Evolutionary conservation across 2,888 invertebrate genomes (phyloP).

Genomic region (Parapristionchus giblindavisi): DNA sequence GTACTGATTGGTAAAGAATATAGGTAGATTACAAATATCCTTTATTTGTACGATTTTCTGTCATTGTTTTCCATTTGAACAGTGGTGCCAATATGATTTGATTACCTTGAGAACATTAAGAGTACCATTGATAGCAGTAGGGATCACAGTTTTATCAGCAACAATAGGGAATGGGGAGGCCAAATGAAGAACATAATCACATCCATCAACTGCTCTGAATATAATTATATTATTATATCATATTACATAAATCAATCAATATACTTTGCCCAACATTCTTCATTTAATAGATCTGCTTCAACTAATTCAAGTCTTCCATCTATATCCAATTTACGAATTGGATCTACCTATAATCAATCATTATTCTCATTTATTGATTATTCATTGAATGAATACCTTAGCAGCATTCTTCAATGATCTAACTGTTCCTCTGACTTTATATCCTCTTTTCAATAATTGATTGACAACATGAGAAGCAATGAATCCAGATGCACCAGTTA

Average conservation of each 20-base stretch:
- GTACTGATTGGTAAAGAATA: too few species aligned
- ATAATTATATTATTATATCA: background rate
- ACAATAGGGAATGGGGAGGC: constrained; percentile 68
- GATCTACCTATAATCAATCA: constrained; percentile 44
- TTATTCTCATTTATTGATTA: background rate
- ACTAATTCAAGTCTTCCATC: constrained; percentile 58
- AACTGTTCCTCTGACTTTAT: constrained; percentile 72
- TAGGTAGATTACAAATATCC: too few species aligned
- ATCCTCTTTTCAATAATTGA: constrained; percentile 72
- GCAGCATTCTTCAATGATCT: constrained; percentile 58
- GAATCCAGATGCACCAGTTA: constrained; percentile 74
- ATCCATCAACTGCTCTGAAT: constrained; percentile 59
- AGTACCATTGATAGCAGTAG: constrained; percentile 55
- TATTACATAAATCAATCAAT: background rate
- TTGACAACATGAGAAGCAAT: constrained; percentile 73
- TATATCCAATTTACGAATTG: constrained; percentile 48
- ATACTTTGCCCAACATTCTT: constrained; percentile 54
- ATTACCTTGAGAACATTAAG: constrained; percentile 55
- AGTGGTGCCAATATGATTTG: too few species aligned
- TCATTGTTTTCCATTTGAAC: too few species aligned
- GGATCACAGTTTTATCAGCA: constrained; percentile 65
- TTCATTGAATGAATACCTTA: constrained; percentile 47
- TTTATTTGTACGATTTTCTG: too few species aligned
- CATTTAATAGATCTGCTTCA: constrained; percentile 63
- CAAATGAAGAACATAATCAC: constrained; percentile 66